Evolutionary conservation across 2,797 vertebrate genomes (phyloP).

Genomic region (Sebastes kiyomatsui): DNA sequence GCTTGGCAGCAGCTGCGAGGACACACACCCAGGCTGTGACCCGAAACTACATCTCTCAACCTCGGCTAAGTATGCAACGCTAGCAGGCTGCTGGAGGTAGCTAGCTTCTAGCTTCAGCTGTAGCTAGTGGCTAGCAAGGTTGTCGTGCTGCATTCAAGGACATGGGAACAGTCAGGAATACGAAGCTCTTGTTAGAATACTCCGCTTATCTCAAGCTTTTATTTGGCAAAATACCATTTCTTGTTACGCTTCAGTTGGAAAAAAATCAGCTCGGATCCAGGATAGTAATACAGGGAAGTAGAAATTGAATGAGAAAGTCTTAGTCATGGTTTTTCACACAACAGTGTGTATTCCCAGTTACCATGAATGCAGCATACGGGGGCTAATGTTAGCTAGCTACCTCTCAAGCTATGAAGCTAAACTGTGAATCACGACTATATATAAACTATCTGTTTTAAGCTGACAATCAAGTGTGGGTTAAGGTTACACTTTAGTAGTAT

Average conservation of each 20-base stretch:
- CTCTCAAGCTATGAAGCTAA: background rate
- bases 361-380: background rate
- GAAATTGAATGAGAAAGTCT: too few relatives aligned
- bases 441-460: background rate
- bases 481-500: fast-evolving
- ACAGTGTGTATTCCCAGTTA: background rate
- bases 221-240: fast-evolving
- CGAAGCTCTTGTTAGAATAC: fast-evolving
- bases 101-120: background rate
- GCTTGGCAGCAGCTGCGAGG: constrained; percentile 77
- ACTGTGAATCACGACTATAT: background rate
- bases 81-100: constrained; percentile 7
- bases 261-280: background rate
- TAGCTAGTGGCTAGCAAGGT: constrained; percentile 25
- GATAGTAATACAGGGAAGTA: background rate
- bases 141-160: constrained; percentile 32
- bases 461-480: fast-evolving
- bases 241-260: background rate
- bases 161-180: background rate
- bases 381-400: background rate
- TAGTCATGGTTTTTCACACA: fast-evolving
- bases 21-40: constrained; percentile 84
- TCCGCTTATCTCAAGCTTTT: background rate
- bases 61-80: constrained; percentile 81
- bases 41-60: constrained; percentile 87